Evolutionary conservation across 1,140 invertebrate genomes (phyloP).

Genomic region (Penaeus japonicus): DNA sequence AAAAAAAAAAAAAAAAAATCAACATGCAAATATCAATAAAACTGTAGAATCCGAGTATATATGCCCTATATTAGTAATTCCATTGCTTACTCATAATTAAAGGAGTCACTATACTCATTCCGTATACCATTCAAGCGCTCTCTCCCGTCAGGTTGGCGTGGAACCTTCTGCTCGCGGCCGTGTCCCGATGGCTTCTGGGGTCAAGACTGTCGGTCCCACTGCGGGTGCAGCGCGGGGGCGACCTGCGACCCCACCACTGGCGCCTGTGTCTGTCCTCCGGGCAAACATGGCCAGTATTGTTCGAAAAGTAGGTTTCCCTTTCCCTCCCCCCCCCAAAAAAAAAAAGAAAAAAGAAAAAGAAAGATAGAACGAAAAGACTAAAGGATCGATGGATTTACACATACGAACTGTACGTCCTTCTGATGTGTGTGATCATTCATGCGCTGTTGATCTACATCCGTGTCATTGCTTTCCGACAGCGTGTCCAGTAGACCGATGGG

Average conservation of each 20-base stretch:
- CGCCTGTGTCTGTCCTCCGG: conserved; percentile 80
- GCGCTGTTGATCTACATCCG: conserved; percentile 73
- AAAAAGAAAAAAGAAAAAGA: too few species aligned
- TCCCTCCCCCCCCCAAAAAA: too few species aligned
- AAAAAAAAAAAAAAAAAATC: too few species aligned
- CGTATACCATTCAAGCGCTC: conserved; percentile 38
- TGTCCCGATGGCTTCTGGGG: conserved; percentile 78
- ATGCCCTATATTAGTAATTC: too few species aligned
- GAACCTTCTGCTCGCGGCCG: conserved; percentile 73
- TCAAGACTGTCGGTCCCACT: conserved; percentile 76
- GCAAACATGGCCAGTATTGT: conserved; percentile 80
- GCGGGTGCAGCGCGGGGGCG: conserved; percentile 76
- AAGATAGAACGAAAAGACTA: too few species aligned
- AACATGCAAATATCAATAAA: too few species aligned
- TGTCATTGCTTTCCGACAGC: conserved; percentile 62
- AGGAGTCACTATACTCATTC: not conserved
- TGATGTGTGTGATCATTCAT: conserved; percentile 81
- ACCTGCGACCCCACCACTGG: conserved; percentile 79
- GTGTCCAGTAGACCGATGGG: conserved; percentile 78
- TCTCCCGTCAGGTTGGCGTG: conserved; percentile 81
- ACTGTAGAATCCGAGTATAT: too few species aligned
- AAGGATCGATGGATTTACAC: too few species aligned
- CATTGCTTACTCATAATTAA: too few species aligned
- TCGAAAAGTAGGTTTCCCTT: conserved; percentile 70
- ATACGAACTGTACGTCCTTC: too few species aligned